Evolutionary conservation across 2,888 invertebrate genomes (phyloP).

Genomic region (Drosophila mulleri): DNA sequence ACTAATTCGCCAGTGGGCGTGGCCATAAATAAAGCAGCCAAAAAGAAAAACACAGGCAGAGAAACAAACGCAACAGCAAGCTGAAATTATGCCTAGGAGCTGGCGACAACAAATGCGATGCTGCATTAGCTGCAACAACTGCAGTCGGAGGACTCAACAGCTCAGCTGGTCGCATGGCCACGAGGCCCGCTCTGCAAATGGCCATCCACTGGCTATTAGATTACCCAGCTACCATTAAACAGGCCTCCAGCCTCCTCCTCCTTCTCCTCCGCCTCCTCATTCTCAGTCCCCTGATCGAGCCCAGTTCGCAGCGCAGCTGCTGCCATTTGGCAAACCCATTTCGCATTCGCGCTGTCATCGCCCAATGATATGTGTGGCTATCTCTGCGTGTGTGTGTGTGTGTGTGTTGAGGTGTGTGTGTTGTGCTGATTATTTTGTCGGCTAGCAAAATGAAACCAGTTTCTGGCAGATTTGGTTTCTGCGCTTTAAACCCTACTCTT

Average conservation of each 20-base stretch:
- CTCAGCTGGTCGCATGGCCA: conserved; percentile 9
- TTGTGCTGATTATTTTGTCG: conserved; percentile 60
- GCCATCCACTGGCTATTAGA: conserved; percentile 63
- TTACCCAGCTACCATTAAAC: conserved; percentile 69
- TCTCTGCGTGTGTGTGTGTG: conserved; percentile 10
- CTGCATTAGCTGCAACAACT: conserved; percentile 50
- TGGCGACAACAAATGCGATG: conserved; percentile 49
- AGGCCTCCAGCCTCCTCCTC: conserved; percentile 34
- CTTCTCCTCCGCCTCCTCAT: neutral
- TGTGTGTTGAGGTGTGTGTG: conserved; percentile 22
- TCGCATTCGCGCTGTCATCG: conserved; percentile 51
- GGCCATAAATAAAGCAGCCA: conserved; percentile 50
- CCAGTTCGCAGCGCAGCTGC: conserved; percentile 31
- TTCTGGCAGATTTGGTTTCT: conserved; percentile 49
- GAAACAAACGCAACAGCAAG: conserved; percentile 28
- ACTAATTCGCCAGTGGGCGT: conserved; percentile 48
- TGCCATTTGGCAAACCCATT: conserved; percentile 44
- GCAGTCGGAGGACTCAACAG: conserved; percentile 8
- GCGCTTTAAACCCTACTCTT: conserved; percentile 13
- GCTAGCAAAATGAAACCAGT: conserved; percentile 57
- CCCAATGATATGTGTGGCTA: conserved; percentile 36
- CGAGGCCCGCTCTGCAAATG: conserved; percentile 17
- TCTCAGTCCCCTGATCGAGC: conserved; percentile 21
- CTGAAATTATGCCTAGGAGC: conserved; percentile 56
- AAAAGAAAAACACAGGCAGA: neutral